Base-by-base conservation (phyloP, 1,140 invertebrate genomes). In the Ceratoteleas bidentatus region DNA sequence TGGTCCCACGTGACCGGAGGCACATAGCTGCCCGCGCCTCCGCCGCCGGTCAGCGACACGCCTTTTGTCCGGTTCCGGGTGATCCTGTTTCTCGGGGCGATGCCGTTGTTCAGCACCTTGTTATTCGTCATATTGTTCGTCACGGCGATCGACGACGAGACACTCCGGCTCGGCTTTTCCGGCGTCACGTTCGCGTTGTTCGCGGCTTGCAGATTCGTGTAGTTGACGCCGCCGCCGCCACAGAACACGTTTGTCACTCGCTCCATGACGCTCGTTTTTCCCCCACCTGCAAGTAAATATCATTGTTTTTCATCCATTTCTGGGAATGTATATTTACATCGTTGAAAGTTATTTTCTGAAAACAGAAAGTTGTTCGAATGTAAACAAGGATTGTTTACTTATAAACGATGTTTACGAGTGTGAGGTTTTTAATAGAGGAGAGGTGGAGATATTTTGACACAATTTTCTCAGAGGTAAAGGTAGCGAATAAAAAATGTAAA, bases 191-290 rank as follows among this genome's bases (percentile, higher is more conserved):
- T 91, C 6, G 85, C 86, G 57, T 90, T 90, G 61, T 88, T 88
- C 40, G 87, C 84, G 57, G 84, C 87, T 77, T 90, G 89, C 33
- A 90, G 80, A 86, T 88, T 91, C 74, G 87, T 88, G 16, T 91
- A 92, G 72, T 88, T 89, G 6, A 90, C 90, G 43, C 90, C 89
- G 74, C 91, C 91, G 40, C 93, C 93, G 0, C 96, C 96, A 88
- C 96, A 96, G 43, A 97, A 94, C 8, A 96, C 96, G 87, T 95
- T 96, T 24, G 96, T 96, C 33, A 96, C 95, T 62, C 96, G 93
- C 90, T 97, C 96, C 93, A 96, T 96, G 64, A 96, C 96, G 84
- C 94, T 95, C 11, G 94, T 92, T 85, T 94, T 93, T 66, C 87
- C 89, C 90, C 88, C 83, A 38, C 89, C 89, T 90, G 69, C 33